Conservation (phyloP, 1,140 invertebrate genomes). For the Drosophila ogumai region DNA sequence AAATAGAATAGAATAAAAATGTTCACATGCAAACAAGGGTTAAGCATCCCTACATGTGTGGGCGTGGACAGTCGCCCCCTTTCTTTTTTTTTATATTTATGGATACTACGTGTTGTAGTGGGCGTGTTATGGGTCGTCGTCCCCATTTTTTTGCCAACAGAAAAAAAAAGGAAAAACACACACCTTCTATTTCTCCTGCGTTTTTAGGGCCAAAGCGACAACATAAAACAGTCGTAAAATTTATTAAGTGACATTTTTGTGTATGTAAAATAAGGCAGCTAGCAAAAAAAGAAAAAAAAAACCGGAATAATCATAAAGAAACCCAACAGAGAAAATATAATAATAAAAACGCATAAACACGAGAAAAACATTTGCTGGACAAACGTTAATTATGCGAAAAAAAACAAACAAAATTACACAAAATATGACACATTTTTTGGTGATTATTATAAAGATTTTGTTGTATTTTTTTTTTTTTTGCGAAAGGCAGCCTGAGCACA, state of each 20-base stretch:
- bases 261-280: conserved; percentile 35
- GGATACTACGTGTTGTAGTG: conserved; percentile 77
- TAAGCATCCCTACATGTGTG: conserved; percentile 46
- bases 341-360: conserved; percentile 33
- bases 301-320: conserved; percentile 34
- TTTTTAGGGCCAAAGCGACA: conserved; percentile 75
- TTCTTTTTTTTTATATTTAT: conserved; percentile 76
- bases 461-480: not conserved
- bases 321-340: conserved; percentile 35
- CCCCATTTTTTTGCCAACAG: not conserved
- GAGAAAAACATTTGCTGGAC: conserved; percentile 68
- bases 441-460: not conserved
- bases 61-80: conserved; percentile 12
- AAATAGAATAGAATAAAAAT: conserved; percentile 41
- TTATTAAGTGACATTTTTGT: conserved; percentile 82
- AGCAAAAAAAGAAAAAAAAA: conserved; percentile 12
- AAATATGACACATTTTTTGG: not conserved
- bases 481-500: not conserved
- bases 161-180: not conserved
- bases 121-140: conserved; percentile 60
- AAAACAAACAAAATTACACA: not conserved
- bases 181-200: conserved; percentile 34
- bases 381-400: conserved; percentile 66
- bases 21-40: conserved; percentile 48
- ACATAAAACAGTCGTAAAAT: conserved; percentile 83